Conservation (phyloP, 2,113 vertebrate genomes). For the Campylomormyrus tamandua region DNA sequence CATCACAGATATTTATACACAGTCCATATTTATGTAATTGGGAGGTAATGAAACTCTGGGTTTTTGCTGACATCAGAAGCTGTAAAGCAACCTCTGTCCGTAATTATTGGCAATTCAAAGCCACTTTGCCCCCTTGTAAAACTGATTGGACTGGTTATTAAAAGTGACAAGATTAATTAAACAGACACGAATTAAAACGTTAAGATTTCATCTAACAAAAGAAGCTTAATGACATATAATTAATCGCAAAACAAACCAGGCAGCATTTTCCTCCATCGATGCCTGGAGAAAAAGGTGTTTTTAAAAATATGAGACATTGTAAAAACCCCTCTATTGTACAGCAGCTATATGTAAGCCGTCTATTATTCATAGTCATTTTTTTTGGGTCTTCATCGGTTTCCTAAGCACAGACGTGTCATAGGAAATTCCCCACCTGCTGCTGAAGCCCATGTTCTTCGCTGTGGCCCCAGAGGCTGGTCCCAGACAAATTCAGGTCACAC, state of each 20-base stretch:
- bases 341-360: background rate
- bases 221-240: conserved; percentile 45
- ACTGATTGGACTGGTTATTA: conserved; percentile 64
- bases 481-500: background rate
- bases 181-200: conserved; percentile 51
- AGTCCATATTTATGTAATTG: conserved; percentile 17
- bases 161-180: conserved; percentile 66
- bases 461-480: background rate
- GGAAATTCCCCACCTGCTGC: conserved; percentile 2
- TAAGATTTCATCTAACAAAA: conserved; percentile 38
- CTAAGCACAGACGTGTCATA: background rate
- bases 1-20: background rate
- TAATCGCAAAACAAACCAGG: conserved; percentile 45
- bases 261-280: conserved; percentile 38
- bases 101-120: conserved; percentile 42
- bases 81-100: conserved; percentile 41
- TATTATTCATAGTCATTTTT: background rate
- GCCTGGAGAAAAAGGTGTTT: background rate
- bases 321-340: background rate
- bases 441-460: background rate
- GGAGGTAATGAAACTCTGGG: conserved; percentile 41
- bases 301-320: background rate
- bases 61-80: conserved; percentile 33
- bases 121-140: conserved; percentile 49
- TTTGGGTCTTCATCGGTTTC: background rate